Evolutionary conservation across 2,888 invertebrate species (phyloP).

Genomic region (Seladonia tumulorum): DNA sequence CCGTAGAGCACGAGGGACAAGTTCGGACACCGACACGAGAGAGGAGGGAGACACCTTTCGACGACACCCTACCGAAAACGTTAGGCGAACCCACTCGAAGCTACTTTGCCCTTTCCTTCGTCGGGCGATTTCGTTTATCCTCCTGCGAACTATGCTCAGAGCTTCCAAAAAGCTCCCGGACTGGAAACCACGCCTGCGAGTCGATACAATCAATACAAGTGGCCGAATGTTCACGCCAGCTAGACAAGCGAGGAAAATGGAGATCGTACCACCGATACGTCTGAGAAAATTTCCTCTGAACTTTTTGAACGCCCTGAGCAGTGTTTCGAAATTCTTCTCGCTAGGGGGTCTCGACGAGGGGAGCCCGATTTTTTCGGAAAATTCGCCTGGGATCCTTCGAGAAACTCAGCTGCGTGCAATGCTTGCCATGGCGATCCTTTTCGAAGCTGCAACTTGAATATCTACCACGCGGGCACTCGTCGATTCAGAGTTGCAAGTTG

Average conservation of each 20-base stretch:
- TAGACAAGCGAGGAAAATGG: too few relatives aligned
- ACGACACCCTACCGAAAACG: slow-evolving; percentile 34
- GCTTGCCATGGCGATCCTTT: not conserved
- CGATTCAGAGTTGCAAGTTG: too few relatives aligned
- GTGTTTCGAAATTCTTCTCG: not conserved
- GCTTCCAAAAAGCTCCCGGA: not conserved
- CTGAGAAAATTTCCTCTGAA: not conserved
- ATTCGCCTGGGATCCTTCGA: not conserved
- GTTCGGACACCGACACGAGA: slow-evolving; percentile 65
- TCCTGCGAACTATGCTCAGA: not conserved
- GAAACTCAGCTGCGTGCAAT: not conserved
- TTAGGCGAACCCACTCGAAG: slow-evolving; percentile 15
- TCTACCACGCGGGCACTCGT: too few relatives aligned
- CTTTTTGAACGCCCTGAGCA: not conserved
- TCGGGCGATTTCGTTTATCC: slow-evolving; percentile 15
- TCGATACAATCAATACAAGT: not conserved
- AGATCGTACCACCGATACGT: too few relatives aligned
- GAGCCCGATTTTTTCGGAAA: not conserved
- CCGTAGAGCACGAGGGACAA: slow-evolving; percentile 41
- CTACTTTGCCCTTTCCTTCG: slow-evolving; percentile 41
- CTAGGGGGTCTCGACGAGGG: not conserved
- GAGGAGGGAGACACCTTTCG: slow-evolving; percentile 60
- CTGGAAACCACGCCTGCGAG: too few relatives aligned
- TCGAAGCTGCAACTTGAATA: not conserved
- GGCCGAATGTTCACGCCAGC: too few relatives aligned